phyloP scores from a whole-genome alignment of 1,140 invertebrate species.

The Colletes latitarsis region DNA sequence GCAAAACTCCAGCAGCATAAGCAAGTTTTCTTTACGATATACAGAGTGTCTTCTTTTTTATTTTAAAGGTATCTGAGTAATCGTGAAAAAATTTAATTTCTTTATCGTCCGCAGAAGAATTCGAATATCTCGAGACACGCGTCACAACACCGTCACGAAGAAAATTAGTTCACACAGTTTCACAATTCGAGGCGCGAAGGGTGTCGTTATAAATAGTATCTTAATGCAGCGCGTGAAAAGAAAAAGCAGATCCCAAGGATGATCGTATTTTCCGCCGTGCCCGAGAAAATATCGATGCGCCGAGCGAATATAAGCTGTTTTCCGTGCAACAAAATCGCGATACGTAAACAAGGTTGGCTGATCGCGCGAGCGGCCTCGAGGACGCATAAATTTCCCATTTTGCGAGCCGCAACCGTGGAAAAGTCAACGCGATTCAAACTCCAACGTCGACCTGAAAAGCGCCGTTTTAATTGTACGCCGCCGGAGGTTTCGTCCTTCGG shows the following conservation, averaged over 20 bases:
- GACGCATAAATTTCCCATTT: not conserved
- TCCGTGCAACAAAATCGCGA: not conserved
- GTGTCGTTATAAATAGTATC: constrained; percentile 44
- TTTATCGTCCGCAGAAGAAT: constrained; percentile 21
- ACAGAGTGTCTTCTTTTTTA: too few species aligned
- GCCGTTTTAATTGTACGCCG: not conserved
- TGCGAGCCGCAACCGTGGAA: not conserved
- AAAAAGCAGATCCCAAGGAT: constrained; percentile 28
- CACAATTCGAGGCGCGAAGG: constrained; percentile 3
- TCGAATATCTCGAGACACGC: not conserved
- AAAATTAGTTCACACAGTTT: constrained; percentile 25
- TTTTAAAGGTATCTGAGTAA: too few species aligned
- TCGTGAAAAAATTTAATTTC: not conserved
- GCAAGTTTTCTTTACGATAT: too few species aligned
- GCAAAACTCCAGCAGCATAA: too few species aligned
- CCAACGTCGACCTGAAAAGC: not conserved
- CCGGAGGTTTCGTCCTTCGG: not conserved
- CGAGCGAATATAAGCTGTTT: not conserved
- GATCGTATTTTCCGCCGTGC: not conserved
- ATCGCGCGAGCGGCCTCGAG: not conserved
- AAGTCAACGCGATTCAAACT: not conserved
- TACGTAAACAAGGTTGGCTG: not conserved
- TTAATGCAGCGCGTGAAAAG: constrained; percentile 18
- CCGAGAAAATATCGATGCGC: not conserved
- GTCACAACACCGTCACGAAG: not conserved